Percentiles rank a stretch among this genome's conserved stretches.
Conservation (phyloP, 2,113 vertebrate species). For the Psettodes erumei region DNA sequence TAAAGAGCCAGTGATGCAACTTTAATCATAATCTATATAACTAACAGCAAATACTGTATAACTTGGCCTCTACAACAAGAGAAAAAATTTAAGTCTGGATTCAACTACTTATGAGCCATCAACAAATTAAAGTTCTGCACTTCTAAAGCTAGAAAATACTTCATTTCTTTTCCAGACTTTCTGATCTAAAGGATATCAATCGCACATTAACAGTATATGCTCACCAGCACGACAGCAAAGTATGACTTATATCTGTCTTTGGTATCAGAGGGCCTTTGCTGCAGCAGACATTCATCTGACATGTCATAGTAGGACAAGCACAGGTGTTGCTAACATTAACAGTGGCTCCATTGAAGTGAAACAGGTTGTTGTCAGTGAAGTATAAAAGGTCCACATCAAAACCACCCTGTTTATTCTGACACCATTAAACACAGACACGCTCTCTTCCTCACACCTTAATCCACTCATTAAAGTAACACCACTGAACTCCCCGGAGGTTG, state of each 20-base stretch:
- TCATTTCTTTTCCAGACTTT: not conserved
- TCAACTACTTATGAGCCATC: not conserved
- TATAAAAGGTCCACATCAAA: not conserved
- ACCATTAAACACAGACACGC: not conserved
- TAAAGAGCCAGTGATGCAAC: no score
- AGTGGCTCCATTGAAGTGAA: not conserved
- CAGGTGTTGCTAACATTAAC: not conserved
- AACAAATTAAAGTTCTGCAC: no score
- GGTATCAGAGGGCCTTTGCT: no score
- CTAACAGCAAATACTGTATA: not conserved
- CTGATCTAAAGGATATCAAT: not conserved
- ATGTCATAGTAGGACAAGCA: not conserved
- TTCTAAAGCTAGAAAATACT: no score
- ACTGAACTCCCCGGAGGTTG: slow-evolving; percentile 15
- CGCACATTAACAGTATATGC: not conserved
- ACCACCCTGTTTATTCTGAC: not conserved
- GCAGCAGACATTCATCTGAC: not conserved
- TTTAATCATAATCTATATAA: not conserved
- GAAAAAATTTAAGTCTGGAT: not conserved
- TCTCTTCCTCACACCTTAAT: slow-evolving; percentile 18
- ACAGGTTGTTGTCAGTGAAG: not conserved
- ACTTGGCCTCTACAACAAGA: not conserved
- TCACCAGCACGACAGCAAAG: not conserved
- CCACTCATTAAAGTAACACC: slow-evolving; percentile 24
- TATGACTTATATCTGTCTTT: not conserved